Conservation (phyloP, 2,797 vertebrate species). For the Liasis olivaceus region DNA sequence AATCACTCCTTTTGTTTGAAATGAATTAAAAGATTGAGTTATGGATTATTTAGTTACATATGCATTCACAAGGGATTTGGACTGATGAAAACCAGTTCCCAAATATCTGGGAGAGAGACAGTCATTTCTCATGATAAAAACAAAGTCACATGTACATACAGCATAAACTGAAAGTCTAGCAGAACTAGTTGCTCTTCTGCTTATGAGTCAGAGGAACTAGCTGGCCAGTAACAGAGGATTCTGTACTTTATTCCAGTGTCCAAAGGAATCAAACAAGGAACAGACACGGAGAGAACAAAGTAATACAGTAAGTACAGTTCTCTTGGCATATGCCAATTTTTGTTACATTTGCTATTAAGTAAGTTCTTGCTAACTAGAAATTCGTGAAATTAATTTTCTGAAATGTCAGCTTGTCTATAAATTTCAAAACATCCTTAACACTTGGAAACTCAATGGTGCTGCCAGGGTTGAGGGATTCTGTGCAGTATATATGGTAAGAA, state of each 20-base stretch:
- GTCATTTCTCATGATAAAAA: conserved; percentile 48
- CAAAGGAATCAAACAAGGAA: conserved; percentile 62
- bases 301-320: conserved; percentile 53
- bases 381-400: background rate
- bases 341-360: background rate
- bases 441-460: background rate
- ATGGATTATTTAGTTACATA: background rate
- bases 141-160: conserved; percentile 59
- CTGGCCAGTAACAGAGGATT: conserved; percentile 65
- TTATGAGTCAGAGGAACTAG: conserved; percentile 62
- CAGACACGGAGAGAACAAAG: conserved; percentile 49
- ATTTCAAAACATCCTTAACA: background rate
- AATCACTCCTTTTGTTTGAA: conserved; percentile 6
- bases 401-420: conserved; percentile 27
- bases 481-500: background rate
- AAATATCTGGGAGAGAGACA: conserved; percentile 33
- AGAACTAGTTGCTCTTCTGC: conserved; percentile 67
- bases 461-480: background rate
- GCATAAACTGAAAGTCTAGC: conserved; percentile 64
- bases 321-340: background rate
- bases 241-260: conserved; percentile 52
- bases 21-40: background rate
- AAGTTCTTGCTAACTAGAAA: background rate
- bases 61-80: background rate
- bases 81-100: conserved; percentile 43